Evolutionary conservation across 2,888 invertebrate species (phyloP).

Genomic region (Brachyopa scutellaris): DNA sequence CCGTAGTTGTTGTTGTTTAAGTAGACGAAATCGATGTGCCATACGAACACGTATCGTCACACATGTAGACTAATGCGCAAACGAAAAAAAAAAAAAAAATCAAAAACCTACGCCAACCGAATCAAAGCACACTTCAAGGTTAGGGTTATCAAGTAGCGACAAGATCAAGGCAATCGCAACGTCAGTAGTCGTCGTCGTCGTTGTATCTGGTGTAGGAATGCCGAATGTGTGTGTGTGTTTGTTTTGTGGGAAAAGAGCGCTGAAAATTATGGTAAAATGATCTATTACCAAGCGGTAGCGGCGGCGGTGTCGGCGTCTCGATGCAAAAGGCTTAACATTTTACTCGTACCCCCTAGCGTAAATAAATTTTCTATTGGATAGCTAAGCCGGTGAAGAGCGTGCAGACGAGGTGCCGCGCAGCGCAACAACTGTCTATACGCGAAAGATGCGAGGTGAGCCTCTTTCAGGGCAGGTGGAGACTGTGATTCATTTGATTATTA

Average conservation of each 20-base stretch:
- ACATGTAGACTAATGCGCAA: slow-evolving; percentile 30
- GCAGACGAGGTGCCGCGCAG: slow-evolving; percentile 40
- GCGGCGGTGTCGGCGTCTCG: background rate
- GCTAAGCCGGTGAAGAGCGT: slow-evolving; percentile 16
- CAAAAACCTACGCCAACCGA: slow-evolving; percentile 12
- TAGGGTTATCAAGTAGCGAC: slow-evolving; percentile 69
- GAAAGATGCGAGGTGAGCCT: slow-evolving; percentile 34
- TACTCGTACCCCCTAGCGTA: slow-evolving; percentile 24
- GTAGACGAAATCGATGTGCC: slow-evolving; percentile 28
- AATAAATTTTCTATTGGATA: slow-evolving; percentile 5
- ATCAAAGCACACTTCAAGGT: slow-evolving; percentile 64
- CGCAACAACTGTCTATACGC: background rate
- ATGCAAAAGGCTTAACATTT: slow-evolving; percentile 22
- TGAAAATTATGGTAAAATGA: slow-evolving; percentile 15
- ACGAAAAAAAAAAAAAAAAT: slow-evolving; percentile 17
- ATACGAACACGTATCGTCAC: slow-evolving; percentile 20
- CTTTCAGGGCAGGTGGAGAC: background rate
- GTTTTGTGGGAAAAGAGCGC: background rate
- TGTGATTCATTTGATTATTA: slow-evolving; percentile 47
- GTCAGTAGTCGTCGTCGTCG: slow-evolving; percentile 20
- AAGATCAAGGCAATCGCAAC: slow-evolving; percentile 65
- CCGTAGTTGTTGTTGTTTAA: slow-evolving; percentile 24
- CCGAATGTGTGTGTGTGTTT: background rate
- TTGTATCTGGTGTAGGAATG: slow-evolving; percentile 16
- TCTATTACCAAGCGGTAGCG: background rate